These are phyloP conservation scores for Philaenus spumarius DNA, from an alignment of 1,140 invertebrate species.

Conservation along the genomic window DNA sequence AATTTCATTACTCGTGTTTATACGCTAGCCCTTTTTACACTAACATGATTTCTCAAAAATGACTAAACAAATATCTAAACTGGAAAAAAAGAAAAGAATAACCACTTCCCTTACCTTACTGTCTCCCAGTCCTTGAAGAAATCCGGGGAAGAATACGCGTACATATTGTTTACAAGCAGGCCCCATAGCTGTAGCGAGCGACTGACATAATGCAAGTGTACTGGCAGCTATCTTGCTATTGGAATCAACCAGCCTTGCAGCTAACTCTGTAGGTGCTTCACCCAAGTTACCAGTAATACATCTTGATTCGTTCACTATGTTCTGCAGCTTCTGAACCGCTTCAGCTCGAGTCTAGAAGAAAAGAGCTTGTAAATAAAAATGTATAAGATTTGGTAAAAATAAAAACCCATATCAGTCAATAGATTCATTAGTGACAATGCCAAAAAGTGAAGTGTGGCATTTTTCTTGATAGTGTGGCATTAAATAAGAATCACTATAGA, in stretches of 20 bases:
- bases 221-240: conserved; percentile 86
- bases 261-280: conserved; percentile 70
- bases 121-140: conserved; percentile 66
- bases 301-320: conserved; percentile 66
- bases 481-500: too few relatives aligned
- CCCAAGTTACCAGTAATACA: conserved; percentile 77
- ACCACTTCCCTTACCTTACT: conserved; percentile 65
- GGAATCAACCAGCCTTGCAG: conserved; percentile 69
- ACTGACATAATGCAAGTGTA: conserved; percentile 72
- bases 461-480: too few relatives aligned
- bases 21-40: too few relatives aligned
- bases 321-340: conserved; percentile 68
- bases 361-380: too few relatives aligned
- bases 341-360: conserved; percentile 70
- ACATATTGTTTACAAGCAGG: conserved; percentile 68
- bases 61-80: too few relatives aligned
- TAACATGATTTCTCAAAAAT: too few relatives aligned
- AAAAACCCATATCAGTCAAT: too few relatives aligned
- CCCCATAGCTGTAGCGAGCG: conserved; percentile 72
- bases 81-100: too few relatives aligned
- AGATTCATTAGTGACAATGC: too few relatives aligned
- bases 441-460: too few relatives aligned
- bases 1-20: too few relatives aligned
- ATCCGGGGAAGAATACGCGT: conserved; percentile 71
- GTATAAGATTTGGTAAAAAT: too few relatives aligned